Evolutionary conservation across 35 echinoderm and acorn worm genomes (phyloP), one percentile per base, ranked within the genome.

Genomic region (Ptychodera flava): DNA sequence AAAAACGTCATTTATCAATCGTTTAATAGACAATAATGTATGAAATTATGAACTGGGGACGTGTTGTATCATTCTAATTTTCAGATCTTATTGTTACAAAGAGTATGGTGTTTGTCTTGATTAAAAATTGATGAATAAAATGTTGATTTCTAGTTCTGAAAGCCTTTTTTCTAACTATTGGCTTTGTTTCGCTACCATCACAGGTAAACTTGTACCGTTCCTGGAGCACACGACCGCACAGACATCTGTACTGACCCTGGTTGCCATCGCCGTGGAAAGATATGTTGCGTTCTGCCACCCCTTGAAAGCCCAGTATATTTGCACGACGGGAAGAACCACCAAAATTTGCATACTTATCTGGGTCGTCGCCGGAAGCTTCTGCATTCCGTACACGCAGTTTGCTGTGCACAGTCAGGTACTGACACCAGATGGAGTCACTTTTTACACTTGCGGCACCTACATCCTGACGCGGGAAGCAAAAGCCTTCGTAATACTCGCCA

Each of bases 241-340:
- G 0, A 92, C 96, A 0, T 94, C 96, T 0, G 92, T 92, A 75
- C 36, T 99, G 33, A 99, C 96, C 6, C 88, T 94, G 22, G 45
- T 94, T 6, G 90, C 93, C 29, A 92, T 99, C 14, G 90, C 96
- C 28, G 91, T 92, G 1, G 96, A 99, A 79, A 77, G 96, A 0
- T 94, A 99, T 76, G 94, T 92, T 77, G 96, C 91, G 31, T 94
- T 99, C 77, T 99, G 96, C 35, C 92, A 88, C 31, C 96, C 96
- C 12, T 86, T 99, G 31, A 90, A 92, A 78, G 96, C 88, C 28
- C 87, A 90, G 33, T 94, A 92, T 35, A 90, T 90, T 32, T 99
- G 93, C 86, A 99, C 96, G 0, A 84, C 90, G 27, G 78, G 81
- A 15, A 79, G 96, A 33, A 99, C 96, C 1, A 32, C 94, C 0